Conservation (phyloP, 2,888 invertebrate genomes). For the Leptopterna dolabrata region DNA sequence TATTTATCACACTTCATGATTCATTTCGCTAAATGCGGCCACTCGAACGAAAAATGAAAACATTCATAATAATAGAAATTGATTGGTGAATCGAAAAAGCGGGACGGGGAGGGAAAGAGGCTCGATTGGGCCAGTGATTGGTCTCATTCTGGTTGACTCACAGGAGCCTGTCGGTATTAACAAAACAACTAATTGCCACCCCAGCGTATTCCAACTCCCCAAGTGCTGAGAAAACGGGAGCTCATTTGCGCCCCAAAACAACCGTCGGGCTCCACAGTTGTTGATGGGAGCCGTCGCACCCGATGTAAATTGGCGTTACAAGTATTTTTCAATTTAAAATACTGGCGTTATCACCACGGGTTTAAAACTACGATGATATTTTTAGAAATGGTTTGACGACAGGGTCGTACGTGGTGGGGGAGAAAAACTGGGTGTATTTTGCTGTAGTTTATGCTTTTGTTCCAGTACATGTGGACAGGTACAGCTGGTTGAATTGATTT, state of each 20-base stretch:
- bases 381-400: too few relatives aligned
- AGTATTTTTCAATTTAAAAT: not conserved
- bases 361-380: too few relatives aligned
- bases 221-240: not conserved
- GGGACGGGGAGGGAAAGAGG: not conserved
- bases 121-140: conserved; percentile 10
- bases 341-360: not conserved
- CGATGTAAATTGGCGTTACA: not conserved
- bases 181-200: not conserved
- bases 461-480: too few relatives aligned
- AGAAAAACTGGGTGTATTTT: too few relatives aligned
- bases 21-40: not conserved
- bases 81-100: not conserved
- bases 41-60: not conserved
- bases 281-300: not conserved
- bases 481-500: too few relatives aligned
- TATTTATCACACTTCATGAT: too few relatives aligned
- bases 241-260: not conserved
- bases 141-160: conserved; percentile 2
- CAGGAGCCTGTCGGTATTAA: not conserved
- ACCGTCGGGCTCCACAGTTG: not conserved
- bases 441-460: too few relatives aligned
- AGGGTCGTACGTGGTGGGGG: too few relatives aligned
- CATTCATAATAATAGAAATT: not conserved
- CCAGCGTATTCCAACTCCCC: not conserved